phyloP scores from a whole-genome alignment of 2,888 invertebrate genomes.

The Platycheirus rosarum region DNA sequence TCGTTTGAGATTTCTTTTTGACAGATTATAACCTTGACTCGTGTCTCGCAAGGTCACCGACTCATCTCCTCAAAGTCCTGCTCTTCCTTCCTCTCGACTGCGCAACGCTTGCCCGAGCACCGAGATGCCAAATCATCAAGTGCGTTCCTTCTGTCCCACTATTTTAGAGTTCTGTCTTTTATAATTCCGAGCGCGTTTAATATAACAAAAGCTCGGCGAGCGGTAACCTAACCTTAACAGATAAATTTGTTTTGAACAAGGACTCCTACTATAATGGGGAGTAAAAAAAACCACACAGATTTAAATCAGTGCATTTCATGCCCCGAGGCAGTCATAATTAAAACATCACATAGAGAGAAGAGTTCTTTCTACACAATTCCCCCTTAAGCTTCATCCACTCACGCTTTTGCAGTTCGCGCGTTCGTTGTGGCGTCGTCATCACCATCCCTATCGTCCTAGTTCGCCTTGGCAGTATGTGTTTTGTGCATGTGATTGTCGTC shows the following conservation, averaged over 20 bases:
- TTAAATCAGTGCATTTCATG: slow-evolving; percentile 68
- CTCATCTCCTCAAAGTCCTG: neutral
- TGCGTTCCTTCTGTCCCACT: slow-evolving; percentile 25
- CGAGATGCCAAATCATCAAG: slow-evolving; percentile 40
- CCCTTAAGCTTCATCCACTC: slow-evolving; percentile 21
- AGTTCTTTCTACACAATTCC: slow-evolving; percentile 27
- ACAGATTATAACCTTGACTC: slow-evolving; percentile 69
- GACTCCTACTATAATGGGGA: slow-evolving; percentile 17
- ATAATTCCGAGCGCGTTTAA: slow-evolving; percentile 44
- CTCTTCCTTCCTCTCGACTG: slow-evolving; percentile 22
- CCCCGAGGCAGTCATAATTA: slow-evolving; percentile 68
- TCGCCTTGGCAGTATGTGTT: too few relatives aligned
- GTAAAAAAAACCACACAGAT: slow-evolving; percentile 20
- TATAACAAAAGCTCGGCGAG: slow-evolving; percentile 34
- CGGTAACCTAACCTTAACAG: slow-evolving; percentile 55
- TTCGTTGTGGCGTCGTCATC: slow-evolving; percentile 2
- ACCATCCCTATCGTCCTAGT: slow-evolving; percentile 10
- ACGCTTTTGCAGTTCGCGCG: slow-evolving; percentile 23
- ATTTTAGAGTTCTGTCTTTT: slow-evolving; percentile 33
- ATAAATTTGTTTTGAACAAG: slow-evolving; percentile 18
- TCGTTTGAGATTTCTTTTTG: slow-evolving; percentile 63
- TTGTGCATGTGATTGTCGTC: slow-evolving; percentile 21
- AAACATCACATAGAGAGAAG: slow-evolving; percentile 51
- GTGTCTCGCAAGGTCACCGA: slow-evolving; percentile 45
- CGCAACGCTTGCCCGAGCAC: slow-evolving; percentile 10